phyloP scores from a whole-genome alignment of 2,888 invertebrate genomes.

The Taenaris catops region DNA sequence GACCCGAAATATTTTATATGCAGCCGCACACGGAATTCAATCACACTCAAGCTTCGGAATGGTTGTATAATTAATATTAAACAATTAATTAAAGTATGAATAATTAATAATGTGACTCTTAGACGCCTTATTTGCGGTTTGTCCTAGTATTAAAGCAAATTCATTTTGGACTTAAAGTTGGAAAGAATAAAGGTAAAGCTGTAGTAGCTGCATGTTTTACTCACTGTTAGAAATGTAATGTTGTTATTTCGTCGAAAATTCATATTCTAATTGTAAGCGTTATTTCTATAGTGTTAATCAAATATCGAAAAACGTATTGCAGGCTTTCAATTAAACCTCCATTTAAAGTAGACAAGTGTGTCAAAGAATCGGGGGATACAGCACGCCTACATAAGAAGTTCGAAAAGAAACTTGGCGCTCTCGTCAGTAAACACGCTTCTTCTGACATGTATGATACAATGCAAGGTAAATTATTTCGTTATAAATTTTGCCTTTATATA shows the following conservation, averaged over 20 bases:
- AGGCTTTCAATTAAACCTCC: conserved; percentile 36
- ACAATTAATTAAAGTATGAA: too few species aligned
- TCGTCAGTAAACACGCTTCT: conserved; percentile 45
- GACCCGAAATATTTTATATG: conserved; percentile 44
- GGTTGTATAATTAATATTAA: conserved; percentile 31
- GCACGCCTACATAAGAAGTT: conserved; percentile 59
- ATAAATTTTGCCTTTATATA: too few species aligned
- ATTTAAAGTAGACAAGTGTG: conserved; percentile 44
- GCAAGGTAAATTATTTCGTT: too few species aligned
- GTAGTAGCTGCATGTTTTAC: too few species aligned
- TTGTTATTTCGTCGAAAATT: too few species aligned
- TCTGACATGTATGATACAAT: conserved; percentile 41
- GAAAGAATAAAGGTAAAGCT: too few species aligned
- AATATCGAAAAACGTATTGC: neutral
- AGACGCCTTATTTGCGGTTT: too few species aligned
- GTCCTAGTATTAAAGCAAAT: too few species aligned
- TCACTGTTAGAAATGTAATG: too few species aligned
- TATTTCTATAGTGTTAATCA: neutral
- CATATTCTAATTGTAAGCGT: too few species aligned
- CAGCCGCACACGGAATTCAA: conserved; percentile 47
- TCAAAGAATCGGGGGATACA: conserved; percentile 52
- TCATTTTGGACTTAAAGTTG: too few species aligned
- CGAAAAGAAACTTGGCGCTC: conserved; percentile 43
- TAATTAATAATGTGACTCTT: too few species aligned
- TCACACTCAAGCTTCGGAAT: conserved; percentile 42